Conservation (phyloP, 2,113 vertebrate species). For the Eptesicus fuscus region DNA sequence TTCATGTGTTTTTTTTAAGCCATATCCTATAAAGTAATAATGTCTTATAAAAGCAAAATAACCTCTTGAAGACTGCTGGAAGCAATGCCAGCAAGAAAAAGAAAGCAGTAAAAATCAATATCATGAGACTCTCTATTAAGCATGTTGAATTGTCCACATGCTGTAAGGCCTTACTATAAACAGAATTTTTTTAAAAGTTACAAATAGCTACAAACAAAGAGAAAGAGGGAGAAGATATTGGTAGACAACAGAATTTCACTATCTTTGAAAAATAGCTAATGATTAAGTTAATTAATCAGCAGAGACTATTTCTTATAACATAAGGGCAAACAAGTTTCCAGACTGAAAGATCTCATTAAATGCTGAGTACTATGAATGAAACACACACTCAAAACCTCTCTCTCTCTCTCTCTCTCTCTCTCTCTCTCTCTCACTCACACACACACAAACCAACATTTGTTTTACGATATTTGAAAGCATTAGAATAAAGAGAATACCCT, state of each 20-base stretch:
- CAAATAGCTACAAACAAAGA: neutral
- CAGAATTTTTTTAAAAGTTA: neutral
- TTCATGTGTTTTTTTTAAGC: neutral
- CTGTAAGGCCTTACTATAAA: neutral
- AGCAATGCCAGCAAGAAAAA: neutral
- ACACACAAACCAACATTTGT: neutral
- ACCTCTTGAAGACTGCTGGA: neutral
- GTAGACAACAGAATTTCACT: neutral
- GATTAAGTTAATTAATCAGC: neutral
- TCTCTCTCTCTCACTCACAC: too few relatives aligned
- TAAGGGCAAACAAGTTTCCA: neutral
- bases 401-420: too few relatives aligned
- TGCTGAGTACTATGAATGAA: neutral
- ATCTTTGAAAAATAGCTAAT: neutral
- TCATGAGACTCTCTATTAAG: neutral
- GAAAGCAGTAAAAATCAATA: neutral
- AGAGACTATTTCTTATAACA: neutral
- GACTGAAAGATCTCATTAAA: neutral
- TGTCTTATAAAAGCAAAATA: slow-evolving; percentile 14
- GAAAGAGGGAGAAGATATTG: neutral
- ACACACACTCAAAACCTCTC: neutral
- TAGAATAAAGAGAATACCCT: neutral
- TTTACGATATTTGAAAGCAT: neutral
- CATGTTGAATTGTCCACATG: neutral
- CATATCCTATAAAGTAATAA: neutral